Evolutionary conservation across 2,797 vertebrate genomes (phyloP).

Genomic region (Spondyliosoma cantharus): DNA sequence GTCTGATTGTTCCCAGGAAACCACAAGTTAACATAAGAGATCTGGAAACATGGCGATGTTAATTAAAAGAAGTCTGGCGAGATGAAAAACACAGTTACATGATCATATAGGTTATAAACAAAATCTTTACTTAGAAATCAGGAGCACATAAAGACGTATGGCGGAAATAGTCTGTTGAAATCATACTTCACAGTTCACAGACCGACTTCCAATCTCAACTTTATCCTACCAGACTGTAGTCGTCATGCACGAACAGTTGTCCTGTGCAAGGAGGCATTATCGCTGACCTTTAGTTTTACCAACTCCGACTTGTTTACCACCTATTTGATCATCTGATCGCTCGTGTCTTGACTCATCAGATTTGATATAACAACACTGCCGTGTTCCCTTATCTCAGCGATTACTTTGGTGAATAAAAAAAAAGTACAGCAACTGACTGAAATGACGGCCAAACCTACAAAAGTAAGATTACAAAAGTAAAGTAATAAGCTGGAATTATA

Average conservation of each 20-base stretch:
- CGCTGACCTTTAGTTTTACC: constrained; percentile 11
- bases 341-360: neutral
- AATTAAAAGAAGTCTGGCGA: neutral
- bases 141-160: neutral
- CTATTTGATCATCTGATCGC: constrained; percentile 19
- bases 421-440: neutral
- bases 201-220: neutral
- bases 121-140: neutral
- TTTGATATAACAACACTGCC: neutral
- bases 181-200: neutral
- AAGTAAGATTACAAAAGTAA: neutral
- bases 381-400: neutral
- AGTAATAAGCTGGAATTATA: neutral
- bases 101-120: constrained; percentile 2
- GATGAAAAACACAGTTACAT: neutral
- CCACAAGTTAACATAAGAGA: neutral
- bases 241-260: neutral
- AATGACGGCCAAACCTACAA: constrained; percentile 9
- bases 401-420: neutral
- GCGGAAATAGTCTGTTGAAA: neutral
- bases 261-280: constrained; percentile 10
- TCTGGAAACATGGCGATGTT: neutral
- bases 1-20: too few relatives aligned
- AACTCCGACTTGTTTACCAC: constrained; percentile 5
- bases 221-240: neutral